Conservation (phyloP, 64 coral and sea anemone genomes). For the Hydrozoanthus tunicans region DNA sequence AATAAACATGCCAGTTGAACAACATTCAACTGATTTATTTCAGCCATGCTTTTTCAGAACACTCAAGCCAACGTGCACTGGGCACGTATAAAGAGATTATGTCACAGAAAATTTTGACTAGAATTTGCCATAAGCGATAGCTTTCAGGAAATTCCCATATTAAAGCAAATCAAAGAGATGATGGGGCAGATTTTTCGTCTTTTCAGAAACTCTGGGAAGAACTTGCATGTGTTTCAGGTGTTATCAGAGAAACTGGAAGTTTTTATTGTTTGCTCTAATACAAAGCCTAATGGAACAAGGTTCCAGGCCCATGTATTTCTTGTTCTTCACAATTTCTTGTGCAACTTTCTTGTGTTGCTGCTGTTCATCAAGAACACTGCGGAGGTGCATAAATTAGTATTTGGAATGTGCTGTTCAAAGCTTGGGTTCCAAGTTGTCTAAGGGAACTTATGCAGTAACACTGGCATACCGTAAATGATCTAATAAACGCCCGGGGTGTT, state of each 20-base stretch:
- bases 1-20: no score
- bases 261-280: conserved; percentile 49
- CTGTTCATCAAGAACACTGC: conserved; percentile 48
- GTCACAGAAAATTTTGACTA: conserved; percentile 27
- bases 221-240: conserved; percentile 67
- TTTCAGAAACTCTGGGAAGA: conserved; percentile 56
- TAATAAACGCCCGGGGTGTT: no score
- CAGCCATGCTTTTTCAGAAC: no score
- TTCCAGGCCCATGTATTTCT: conserved; percentile 59
- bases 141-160: conserved; percentile 57
- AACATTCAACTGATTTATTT: neutral
- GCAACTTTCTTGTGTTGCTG: conserved; percentile 62
- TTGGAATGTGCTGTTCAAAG: no score
- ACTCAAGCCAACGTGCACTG: no score
- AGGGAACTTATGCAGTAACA: no score
- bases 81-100: no score
- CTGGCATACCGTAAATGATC: no score
- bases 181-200: conserved; percentile 67
- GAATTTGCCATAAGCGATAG: conserved; percentile 65
- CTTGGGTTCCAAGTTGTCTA: no score
- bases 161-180: conserved; percentile 69
- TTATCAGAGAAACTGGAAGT: conserved; percentile 69
- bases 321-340: conserved; percentile 56
- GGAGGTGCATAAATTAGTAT: conserved; percentile 58
- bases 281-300: conserved; percentile 64